Evolutionary conservation across 2,113 vertebrate genomes (phyloP), one percentile per base, ranked within the genome.

Genomic region (Phylloscopus whistleri): DNA sequence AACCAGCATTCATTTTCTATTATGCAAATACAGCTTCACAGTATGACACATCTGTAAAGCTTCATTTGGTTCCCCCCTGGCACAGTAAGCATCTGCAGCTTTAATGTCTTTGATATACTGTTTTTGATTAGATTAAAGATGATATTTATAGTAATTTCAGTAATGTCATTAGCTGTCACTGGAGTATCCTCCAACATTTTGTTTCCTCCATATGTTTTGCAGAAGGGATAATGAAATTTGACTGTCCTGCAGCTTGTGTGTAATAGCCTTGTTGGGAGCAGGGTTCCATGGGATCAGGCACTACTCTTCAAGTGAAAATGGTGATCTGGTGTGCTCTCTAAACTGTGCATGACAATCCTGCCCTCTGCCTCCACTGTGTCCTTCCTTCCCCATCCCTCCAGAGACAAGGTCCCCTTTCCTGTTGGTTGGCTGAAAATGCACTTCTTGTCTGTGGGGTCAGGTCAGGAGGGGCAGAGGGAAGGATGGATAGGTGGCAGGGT

Each of bases 1-100:
- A 97, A 89, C 91, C 79, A 96, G 96, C 92, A 96, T 96, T 97
- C 95, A 87, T 95, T 97, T 97, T 96, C 90, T 84, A 96, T 96
- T 96, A 96, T 97, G 96, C 96, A 97, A 98, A 96, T 97, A 84
- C 72, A 96, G 84, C 97, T 96, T 96, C 95, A 97, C 91, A 90
- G 93, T 96, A 94, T 94, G 91, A 97, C 91, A 94, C 92, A 93
- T 96, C 85, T 95, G 97, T 96, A 96, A 97, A 81, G 96, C 94
- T 96, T 87, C 95, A 95, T 95, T 96, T 91, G 79, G 94, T 89
- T 94, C 94, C 85, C 79, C 84, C 73, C 84, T 88, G 84, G 87
- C 97, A 94, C 94, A 95, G 91, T 95, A 89, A 94, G 83, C 93
- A 94, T 75, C 81, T 93, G 92, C 86, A 93, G 85, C 89, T 87